Evolutionary conservation across 2,113 vertebrate species (phyloP).

Genomic region (Neomonachus schauinslandi): DNA sequence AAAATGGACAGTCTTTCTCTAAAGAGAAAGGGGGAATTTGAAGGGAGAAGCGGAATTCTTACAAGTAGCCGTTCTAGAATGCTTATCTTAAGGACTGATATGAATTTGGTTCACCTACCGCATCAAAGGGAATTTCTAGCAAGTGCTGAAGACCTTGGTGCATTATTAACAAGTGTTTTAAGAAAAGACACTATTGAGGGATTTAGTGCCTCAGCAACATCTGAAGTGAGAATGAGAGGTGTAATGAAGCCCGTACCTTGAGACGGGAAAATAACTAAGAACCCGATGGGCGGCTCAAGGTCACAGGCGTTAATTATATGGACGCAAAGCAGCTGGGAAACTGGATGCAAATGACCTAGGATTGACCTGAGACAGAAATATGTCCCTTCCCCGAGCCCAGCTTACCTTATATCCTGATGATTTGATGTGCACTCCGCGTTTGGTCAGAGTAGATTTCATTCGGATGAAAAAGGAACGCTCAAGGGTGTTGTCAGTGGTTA

Average conservation of each 20-base stretch:
- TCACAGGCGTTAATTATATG: neutral
- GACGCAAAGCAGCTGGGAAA: neutral
- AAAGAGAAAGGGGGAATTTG: neutral
- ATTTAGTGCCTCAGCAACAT: constrained; percentile 40
- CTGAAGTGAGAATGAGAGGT: constrained; percentile 41
- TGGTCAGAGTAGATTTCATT: constrained; percentile 99
- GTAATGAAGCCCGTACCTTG: constrained; percentile 16
- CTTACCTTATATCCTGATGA: constrained; percentile 99
- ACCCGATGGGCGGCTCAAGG: neutral
- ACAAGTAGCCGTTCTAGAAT: constrained; percentile 42
- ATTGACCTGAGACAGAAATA: constrained; percentile 45
- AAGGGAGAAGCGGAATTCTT: neutral
- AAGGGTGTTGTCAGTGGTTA: constrained; percentile 94
- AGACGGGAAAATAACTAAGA: constrained; percentile 55
- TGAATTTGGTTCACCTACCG: constrained; percentile 45
- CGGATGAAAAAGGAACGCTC: constrained; percentile 99
- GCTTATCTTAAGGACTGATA: neutral
- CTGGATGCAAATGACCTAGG: neutral
- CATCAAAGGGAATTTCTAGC: constrained; percentile 57
- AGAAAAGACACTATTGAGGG: constrained; percentile 41
- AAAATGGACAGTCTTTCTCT: constrained; percentile 33
- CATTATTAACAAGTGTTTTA: constrained; percentile 61
- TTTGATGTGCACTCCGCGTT: constrained; percentile 99
- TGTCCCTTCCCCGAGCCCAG: constrained; percentile 63
- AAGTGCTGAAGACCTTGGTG: constrained; percentile 47